phyloP scores from a whole-genome alignment of 64 coral and sea anemone genomes.

The Acropora yongei region DNA sequence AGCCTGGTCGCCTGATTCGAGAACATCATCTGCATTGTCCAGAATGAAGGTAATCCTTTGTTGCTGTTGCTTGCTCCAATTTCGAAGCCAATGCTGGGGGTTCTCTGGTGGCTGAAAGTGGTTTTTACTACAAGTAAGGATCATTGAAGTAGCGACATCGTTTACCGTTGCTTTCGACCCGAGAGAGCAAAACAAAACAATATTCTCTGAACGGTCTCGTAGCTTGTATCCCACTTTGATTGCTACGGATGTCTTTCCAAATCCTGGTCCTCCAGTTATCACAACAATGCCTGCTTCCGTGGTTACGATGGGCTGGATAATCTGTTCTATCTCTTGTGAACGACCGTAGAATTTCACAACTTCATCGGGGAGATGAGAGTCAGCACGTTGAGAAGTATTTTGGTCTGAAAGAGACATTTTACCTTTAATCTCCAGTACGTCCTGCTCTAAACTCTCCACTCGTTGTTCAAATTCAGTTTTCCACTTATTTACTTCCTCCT shows the following conservation, averaged over 20 bases:
- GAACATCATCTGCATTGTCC: conserved; percentile 46
- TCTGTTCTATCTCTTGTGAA: background rate
- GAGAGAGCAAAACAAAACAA: conserved; percentile 27
- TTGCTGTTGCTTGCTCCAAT: conserved; percentile 45
- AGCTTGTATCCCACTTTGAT: conserved; percentile 44
- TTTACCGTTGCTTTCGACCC: background rate
- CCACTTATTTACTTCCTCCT: background rate
- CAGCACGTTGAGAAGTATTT: too few species aligned
- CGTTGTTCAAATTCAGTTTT: background rate
- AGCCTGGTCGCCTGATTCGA: conserved; percentile 10
- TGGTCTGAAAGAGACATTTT: background rate
- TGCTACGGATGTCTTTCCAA: conserved; percentile 58
- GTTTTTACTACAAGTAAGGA: conserved; percentile 23
- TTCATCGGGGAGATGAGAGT: conserved; percentile 5
- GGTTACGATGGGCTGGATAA: background rate
- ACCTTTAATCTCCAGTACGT: background rate
- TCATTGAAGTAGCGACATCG: conserved; percentile 29
- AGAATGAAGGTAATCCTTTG: conserved; percentile 24
- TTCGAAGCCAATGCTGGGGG: conserved; percentile 8
- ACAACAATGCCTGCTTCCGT: background rate
- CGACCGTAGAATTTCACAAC: conserved; percentile 8
- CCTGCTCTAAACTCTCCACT: background rate
- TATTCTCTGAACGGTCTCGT: background rate
- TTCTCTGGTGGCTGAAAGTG: background rate
- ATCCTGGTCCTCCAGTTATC: conserved; percentile 58